A percentile compares a stretch with the other conserved stretches of the same genome.
Conservation (phyloP, 2,888 invertebrate species). For the Phortica okadai region DNA sequence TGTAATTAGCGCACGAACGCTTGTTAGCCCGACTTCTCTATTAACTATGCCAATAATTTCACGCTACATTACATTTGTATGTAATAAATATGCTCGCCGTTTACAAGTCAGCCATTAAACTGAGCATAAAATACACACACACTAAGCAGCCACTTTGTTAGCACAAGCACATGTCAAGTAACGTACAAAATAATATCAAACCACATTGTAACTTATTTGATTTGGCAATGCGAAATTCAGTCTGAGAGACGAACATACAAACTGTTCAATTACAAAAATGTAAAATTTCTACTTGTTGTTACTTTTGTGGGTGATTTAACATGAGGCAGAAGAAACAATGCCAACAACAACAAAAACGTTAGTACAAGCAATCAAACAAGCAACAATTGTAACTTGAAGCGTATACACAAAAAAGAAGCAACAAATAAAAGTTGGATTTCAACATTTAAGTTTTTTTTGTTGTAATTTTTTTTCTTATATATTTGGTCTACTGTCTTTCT, state of each 20-base stretch:
- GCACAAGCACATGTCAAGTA: neutral
- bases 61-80: conserved; percentile 16
- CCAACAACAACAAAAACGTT: neutral
- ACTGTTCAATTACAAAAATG: conserved; percentile 17
- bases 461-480: neutral
- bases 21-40: neutral
- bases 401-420: neutral
- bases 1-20: neutral
- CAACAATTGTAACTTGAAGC: conserved; percentile 24
- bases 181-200: neutral
- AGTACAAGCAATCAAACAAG: neutral
- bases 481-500: neutral
- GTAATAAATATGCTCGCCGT: neutral
- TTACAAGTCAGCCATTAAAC: conserved; percentile 12
- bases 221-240: conserved; percentile 13
- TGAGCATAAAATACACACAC: conserved; percentile 19
- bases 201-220: neutral
- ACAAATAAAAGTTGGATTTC: conserved; percentile 15
- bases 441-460: conserved; percentile 6
- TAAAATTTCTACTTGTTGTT: conserved; percentile 24
- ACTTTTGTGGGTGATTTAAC: conserved; percentile 29
- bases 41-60: conserved; percentile 14
- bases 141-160: conserved; percentile 23
- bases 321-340: conserved; percentile 25
- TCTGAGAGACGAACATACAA: neutral